Evolutionary conservation across 2,888 invertebrate genomes (phyloP), one percentile per base, ranked within the genome.

Genomic region (Caenorhabditis afra): DNA sequence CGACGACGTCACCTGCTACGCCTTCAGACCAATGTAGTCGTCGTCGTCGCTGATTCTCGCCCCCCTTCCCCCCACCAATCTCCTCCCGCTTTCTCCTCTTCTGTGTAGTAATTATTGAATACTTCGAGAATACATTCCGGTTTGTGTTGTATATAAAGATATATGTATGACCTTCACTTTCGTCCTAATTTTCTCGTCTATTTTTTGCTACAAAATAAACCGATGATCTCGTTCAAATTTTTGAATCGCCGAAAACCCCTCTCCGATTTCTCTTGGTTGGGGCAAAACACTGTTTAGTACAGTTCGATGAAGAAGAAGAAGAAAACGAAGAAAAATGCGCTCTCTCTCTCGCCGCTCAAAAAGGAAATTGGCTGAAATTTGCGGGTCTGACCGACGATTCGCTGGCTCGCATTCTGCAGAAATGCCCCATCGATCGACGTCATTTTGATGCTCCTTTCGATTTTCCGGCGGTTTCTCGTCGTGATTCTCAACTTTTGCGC

Each of bases 1-100:
- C 45, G 89, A 85, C 50, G 88, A 88, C 50, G 84, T 89, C 65
- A 89, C 88, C 10, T 89, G 89, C 80, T 89, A 89, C 66, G 89
- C 88, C 10, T 89, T 89, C 82, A 80, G 83, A 47, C 88, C 87
- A 12, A 81, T 88, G 83, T 85, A 81, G 57, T 8, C 41, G 29
- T 29, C 41, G 29, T 29, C 7, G 29, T 29, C 29, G 29, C 29
- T 29, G 29, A 29, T 29, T 29, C 29, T 29, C 29, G 29, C 29
- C 29, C 7, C 29, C 29, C 29, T 29, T 37, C 37, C 11, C 7
- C 41, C 11, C 11, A 41, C 11, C 11, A 4, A 14, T 3, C 11
- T 11, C 14, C 45, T 50, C 44, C 16, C 45, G 53, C 44, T 14
- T 23, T 35, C 44, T 59, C 29, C 20, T 37, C 50, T 50, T 29